Evolutionary conservation across 2,113 vertebrate species (phyloP).

Genomic region (Psammodynastes pulverulentus): DNA sequence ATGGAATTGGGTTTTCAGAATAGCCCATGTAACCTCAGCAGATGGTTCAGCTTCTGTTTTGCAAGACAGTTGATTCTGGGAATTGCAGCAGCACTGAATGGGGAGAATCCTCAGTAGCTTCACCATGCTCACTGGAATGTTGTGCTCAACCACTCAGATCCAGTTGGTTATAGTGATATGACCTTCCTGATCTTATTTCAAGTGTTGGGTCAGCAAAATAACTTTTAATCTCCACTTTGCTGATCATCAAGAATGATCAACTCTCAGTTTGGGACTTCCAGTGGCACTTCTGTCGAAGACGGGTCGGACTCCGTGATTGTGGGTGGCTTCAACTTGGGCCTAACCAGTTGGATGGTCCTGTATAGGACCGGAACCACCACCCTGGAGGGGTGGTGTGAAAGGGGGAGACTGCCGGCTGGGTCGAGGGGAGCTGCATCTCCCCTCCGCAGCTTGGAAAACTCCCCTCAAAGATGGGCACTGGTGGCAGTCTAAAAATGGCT

Average conservation of each 20-base stretch:
- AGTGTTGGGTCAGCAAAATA: background rate
- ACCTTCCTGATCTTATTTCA: background rate
- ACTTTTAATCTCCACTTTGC: background rate
- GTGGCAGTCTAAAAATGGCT: too few species aligned
- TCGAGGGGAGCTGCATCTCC: too few species aligned
- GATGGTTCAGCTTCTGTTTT: background rate
- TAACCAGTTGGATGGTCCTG: too few species aligned
- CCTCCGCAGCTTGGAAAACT: too few species aligned
- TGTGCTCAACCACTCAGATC: background rate
- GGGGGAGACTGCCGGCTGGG: too few species aligned
- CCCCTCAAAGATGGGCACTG: too few species aligned
- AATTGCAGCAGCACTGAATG: background rate
- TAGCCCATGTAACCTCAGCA: background rate
- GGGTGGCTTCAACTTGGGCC: too few species aligned
- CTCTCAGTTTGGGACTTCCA: fast-evolving
- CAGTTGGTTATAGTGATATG: background rate
- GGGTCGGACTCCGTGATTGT: too few species aligned
- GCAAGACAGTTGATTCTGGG: background rate
- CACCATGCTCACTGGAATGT: background rate
- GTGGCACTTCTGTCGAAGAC: too few species aligned
- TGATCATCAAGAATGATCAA: background rate
- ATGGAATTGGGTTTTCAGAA: background rate
- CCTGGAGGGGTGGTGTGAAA: too few species aligned
- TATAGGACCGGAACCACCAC: too few species aligned
- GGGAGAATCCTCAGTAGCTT: background rate